phyloP scores from a whole-genome alignment of 23 tunicate genomes.

The Halocynthia roretzi region DNA sequence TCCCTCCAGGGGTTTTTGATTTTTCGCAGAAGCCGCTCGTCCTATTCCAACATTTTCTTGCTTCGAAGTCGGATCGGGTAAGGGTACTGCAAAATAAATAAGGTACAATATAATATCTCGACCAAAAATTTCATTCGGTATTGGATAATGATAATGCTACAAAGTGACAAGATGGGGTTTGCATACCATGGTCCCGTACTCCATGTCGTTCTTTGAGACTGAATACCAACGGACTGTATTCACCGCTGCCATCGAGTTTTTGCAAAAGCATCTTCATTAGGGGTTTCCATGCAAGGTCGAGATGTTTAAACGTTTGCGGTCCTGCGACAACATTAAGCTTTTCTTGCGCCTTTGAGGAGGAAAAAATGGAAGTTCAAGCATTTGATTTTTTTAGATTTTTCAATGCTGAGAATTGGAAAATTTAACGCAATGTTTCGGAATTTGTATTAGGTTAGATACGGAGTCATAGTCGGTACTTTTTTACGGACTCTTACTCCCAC shows the following conservation, averaged over 20 bases:
- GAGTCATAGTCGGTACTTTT: not conserved
- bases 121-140: not conserved
- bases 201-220: constrained; percentile 62
- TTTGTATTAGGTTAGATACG: not conserved
- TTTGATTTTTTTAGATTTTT: too few species aligned
- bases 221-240: constrained; percentile 58
- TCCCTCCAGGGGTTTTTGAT: constrained; percentile 39
- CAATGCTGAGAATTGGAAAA: too few species aligned
- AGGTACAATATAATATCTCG: not conserved
- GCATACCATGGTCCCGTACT: constrained; percentile 58
- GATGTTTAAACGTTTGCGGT: constrained; percentile 61
- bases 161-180: not conserved
- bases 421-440: not conserved
- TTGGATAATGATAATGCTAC: not conserved
- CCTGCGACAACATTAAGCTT: constrained; percentile 12
- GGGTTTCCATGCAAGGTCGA: constrained; percentile 88
- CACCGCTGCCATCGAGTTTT: constrained; percentile 63
- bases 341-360: not conserved
- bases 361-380: not conserved
- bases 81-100: not conserved
- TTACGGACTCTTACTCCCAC: not conserved
- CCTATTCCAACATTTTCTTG: constrained; percentile 35
- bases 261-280: constrained; percentile 43
- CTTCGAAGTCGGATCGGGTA: constrained; percentile 16
- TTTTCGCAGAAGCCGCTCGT: constrained; percentile 45